A percentile compares a stretch with the other conserved stretches of the same genome.
Conservation (phyloP, 2,113 vertebrate genomes). For the Eurystomus gularis region DNA sequence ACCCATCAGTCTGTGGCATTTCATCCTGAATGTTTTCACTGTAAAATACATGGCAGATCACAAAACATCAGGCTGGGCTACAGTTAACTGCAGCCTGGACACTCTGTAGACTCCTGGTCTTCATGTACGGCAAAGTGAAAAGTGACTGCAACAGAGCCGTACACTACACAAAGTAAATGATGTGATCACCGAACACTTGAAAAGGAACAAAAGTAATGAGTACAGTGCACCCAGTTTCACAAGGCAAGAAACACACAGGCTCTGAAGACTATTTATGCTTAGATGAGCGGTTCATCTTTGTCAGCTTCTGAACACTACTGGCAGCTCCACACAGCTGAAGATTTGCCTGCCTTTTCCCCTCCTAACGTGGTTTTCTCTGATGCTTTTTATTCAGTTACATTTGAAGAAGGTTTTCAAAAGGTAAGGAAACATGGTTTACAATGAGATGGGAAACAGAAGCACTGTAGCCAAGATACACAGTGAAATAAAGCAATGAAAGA, state of each 20-base stretch:
- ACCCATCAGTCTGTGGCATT: background rate
- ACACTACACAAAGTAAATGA: background rate
- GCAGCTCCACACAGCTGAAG: background rate
- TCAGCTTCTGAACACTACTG: background rate
- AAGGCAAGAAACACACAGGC: background rate
- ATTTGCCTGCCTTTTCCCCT: background rate
- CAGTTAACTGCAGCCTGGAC: background rate
- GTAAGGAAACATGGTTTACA: background rate
- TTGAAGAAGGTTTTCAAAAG: conserved; percentile 30
- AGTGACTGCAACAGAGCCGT: background rate
- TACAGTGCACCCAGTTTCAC: background rate
- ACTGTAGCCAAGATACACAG: background rate
- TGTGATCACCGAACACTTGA: background rate
- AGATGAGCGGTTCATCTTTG: background rate
- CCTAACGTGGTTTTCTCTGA: background rate
- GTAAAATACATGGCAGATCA: background rate
- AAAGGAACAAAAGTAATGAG: background rate
- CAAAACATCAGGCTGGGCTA: background rate
- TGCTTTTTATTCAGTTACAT: conserved; percentile 9
- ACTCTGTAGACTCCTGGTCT: background rate
- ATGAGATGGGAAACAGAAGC: background rate
- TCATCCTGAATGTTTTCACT: background rate
- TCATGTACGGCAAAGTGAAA: background rate
- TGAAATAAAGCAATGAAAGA: background rate
- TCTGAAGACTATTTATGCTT: background rate